Evolutionary conservation across 2,888 invertebrate genomes (phyloP).

Genomic region (Drosophila planitibia): DNA sequence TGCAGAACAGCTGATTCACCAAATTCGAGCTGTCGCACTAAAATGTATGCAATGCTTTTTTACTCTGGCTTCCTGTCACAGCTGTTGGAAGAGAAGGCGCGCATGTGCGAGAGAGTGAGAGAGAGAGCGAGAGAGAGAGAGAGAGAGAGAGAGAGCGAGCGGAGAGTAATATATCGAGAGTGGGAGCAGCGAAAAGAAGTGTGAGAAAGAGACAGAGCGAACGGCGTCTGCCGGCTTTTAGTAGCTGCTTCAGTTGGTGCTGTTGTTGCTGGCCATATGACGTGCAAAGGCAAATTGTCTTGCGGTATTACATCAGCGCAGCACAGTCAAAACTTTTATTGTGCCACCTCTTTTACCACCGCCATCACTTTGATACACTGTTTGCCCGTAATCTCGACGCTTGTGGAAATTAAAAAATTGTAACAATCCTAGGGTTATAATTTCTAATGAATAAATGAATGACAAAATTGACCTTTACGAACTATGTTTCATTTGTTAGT

Average conservation of each 20-base stretch:
- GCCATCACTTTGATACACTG: conserved; percentile 14
- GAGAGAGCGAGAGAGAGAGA: not conserved
- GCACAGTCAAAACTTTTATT: conserved; percentile 71
- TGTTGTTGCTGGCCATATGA: conserved; percentile 57
- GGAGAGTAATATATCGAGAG: conserved; percentile 1
- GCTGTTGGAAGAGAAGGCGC: conserved; percentile 45
- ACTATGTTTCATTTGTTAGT: not conserved
- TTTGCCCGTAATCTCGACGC: not conserved
- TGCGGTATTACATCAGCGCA: conserved; percentile 79
- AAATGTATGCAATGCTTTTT: conserved; percentile 36
- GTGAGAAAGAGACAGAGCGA: conserved; percentile 8
- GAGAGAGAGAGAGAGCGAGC: conserved; percentile 2
- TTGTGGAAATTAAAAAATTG: not conserved
- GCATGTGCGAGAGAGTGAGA: conserved; percentile 22
- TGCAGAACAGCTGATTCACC: conserved; percentile 77
- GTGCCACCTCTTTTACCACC: conserved; percentile 56
- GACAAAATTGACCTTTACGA: not conserved
- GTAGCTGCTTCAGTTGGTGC: conserved; percentile 45
- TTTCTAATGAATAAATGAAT: not conserved
- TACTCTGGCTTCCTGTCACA: conserved; percentile 49
- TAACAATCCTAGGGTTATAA: not conserved
- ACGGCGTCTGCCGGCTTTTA: conserved; percentile 67
- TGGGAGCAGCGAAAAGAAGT: not conserved
- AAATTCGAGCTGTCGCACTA: conserved; percentile 29
- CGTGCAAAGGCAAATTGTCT: conserved; percentile 73